phyloP scores from a whole-genome alignment of 2,888 invertebrate genomes.

The Dichetophora obliterata region DNA sequence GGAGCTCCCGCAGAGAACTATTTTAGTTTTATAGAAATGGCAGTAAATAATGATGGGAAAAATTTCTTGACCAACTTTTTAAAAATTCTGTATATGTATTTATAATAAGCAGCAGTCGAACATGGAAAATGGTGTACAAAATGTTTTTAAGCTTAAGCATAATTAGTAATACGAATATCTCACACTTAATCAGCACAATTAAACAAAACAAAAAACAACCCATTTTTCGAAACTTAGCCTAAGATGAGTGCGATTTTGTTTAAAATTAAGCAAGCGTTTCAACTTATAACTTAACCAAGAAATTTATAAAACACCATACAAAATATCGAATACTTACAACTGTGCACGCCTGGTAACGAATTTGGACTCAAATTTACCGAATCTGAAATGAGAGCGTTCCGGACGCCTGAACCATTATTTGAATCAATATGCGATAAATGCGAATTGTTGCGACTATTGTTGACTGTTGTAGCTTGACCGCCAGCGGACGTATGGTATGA shows the following conservation, averaged over 20 bases:
- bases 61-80: background rate
- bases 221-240: background rate
- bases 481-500: slow-evolving; percentile 43
- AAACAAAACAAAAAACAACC: background rate
- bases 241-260: background rate
- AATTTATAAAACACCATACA: background rate
- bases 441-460: slow-evolving; percentile 36
- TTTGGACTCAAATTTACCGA: slow-evolving; percentile 78
- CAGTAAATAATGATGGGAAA: too few species aligned
- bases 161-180: background rate
- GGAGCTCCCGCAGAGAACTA: slow-evolving; percentile 77
- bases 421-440: slow-evolving; percentile 46
- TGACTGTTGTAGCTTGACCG: slow-evolving; percentile 37
- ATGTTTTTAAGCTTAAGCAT: too few species aligned
- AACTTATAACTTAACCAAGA: too few species aligned
- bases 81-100: too few species aligned
- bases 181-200: background rate
- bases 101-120: too few species aligned
- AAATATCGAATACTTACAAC: slow-evolving; percentile 56
- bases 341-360: slow-evolving; percentile 52
- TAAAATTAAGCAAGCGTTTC: too few species aligned
- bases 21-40: slow-evolving; percentile 39
- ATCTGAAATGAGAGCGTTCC: slow-evolving; percentile 81
- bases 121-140: background rate
- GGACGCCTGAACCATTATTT: slow-evolving; percentile 52